Evolutionary conservation across 2,797 vertebrate species (phyloP), one percentile per base, ranked within the genome.

Genomic region (Myotis daubentonii): DNA sequence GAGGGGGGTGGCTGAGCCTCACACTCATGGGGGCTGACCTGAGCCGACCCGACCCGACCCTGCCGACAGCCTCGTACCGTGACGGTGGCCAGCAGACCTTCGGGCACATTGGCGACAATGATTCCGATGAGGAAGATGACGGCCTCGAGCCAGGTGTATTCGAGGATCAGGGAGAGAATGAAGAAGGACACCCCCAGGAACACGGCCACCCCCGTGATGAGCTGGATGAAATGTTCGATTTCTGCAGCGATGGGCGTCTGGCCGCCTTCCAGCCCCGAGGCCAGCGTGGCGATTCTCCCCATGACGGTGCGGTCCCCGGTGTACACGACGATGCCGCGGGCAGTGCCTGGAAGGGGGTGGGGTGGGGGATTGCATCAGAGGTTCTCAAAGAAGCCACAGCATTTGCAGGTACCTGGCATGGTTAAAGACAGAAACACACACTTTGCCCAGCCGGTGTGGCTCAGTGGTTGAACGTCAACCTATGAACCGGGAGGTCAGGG

Each of bases 121-220:
- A 99, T 99, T 30, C 99, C 99, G 0, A 99, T 99, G 83, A 99
- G 99, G 98, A 99, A 99, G 98, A 99, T 99, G 89, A 99, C 99
- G 0, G 99, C 99, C 93, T 99, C 99, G n/a, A 99, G 98, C 99
- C 99, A 99, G 0, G 97, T 98, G 94, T 99, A 99, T 30, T 99
- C 99, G 0, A 99, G 99, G 97, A 99, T 99, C 92, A 99, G 98
- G 0, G 99, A 99, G 5, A 99, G 99, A 94, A 99, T 95, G 96
- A 99, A 99, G 98, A 99, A 99, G 70, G 98, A 98, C 28, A 99
- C 98, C 0, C 99, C 99, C 30, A 99, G 98, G 97, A 99, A 99
- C 76, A 99, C 99, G 0, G 99, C 99, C 90, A 99, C 99, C 0
- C 99, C 99, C 1, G 99, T 99, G 97, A 99, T 99, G 96, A 99